Evolutionary conservation across 1,140 invertebrate genomes (phyloP), one percentile per base, ranked within the genome.

Genomic region (Zaprionus nigranus): DNA sequence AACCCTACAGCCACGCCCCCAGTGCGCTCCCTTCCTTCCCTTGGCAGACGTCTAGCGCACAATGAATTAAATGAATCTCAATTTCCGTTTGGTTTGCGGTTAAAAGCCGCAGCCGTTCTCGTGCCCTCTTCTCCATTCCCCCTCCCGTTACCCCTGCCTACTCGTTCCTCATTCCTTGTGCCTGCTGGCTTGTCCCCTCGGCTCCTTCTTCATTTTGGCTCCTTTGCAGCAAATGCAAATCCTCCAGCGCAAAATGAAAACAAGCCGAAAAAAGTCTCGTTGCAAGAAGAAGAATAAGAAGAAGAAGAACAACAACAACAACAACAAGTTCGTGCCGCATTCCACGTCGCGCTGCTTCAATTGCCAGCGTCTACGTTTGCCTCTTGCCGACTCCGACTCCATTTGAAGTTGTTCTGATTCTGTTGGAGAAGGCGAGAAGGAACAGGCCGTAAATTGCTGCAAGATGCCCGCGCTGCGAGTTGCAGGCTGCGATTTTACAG

Each of bases 51-150:
- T 67, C 61, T 57, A 26, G 71, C 74, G 78, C 64, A 90, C 85
- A 90, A 90, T 90, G 86, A 90, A 90, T 90, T 90, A 90, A 90
- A 90, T 90, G 85, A 90, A 90, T 90, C 85, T 90, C 85, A 90
- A 90, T 90, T 90, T 90, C 85, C 85, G 86, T 90, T 90, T 83
- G 85, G 85, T 90, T 90, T 90, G 85, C 79, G 85, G 85, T 90
- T 90, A 90, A 90, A 90, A 85, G 85, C 85, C 86, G 82, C 85
- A 90, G 61, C 74, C 66, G 74, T 71, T 63, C 73, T 79, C 59
- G 40, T 73, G 24, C 57, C 40, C n/a, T 22, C n/a, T 20, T 15
- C 22, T 13, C 40, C 30, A 0, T 30, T 30, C 2, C 9, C n/a
- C n/a, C n/a, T n/a, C n/a, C n/a, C n/a, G n/a, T n/a, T n/a, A n/a